Conservation (phyloP, 2,113 vertebrate genomes). For the Takifugu bimaculatus region DNA sequence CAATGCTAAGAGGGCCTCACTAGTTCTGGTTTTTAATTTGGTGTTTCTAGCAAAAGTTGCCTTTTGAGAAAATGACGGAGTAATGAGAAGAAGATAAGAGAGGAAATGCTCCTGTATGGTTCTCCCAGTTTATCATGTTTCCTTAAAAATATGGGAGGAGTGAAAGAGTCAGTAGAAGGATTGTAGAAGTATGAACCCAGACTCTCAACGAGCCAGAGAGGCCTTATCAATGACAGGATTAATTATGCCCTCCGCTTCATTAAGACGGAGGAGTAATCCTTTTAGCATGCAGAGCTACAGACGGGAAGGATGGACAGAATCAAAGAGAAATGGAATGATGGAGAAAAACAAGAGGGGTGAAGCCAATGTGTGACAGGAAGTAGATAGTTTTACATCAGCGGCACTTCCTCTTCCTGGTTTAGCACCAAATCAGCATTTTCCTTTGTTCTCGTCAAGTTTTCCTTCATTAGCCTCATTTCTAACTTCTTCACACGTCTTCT, state of each 20-base stretch:
- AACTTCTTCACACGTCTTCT: conserved; percentile 33
- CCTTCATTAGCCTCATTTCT: neutral
- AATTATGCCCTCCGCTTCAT: conserved; percentile 73
- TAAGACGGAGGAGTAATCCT: conserved; percentile 68
- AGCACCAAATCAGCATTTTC: conserved; percentile 36
- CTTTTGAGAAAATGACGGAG: too few relatives aligned
- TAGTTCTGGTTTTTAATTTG: too few relatives aligned
- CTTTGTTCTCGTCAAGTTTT: conserved; percentile 17
- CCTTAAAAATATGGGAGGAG: neutral
- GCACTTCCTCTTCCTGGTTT: conserved; percentile 42
- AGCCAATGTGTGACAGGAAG: conserved; percentile 41
- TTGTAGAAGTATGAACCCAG: conserved; percentile 27
- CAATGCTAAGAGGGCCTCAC: too few relatives aligned
- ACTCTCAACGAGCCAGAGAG: conserved; percentile 66
- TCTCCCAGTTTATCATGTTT: conserved; percentile 45
- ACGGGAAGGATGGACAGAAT: neutral
- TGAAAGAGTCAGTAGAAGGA: neutral
- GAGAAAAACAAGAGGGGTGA: neutral
- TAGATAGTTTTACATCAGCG: conserved; percentile 33
- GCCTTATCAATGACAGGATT: conserved; percentile 71
- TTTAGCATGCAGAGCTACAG: conserved; percentile 52
- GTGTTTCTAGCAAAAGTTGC: too few relatives aligned
- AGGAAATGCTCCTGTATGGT: conserved; percentile 24
- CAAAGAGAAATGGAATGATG: neutral
- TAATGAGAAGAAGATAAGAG: too few relatives aligned